A percentile compares a stretch with the other conserved stretches of the same genome.
Conservation (phyloP, 2,113 vertebrate genomes). For the Odontophorus gujanensis region DNA sequence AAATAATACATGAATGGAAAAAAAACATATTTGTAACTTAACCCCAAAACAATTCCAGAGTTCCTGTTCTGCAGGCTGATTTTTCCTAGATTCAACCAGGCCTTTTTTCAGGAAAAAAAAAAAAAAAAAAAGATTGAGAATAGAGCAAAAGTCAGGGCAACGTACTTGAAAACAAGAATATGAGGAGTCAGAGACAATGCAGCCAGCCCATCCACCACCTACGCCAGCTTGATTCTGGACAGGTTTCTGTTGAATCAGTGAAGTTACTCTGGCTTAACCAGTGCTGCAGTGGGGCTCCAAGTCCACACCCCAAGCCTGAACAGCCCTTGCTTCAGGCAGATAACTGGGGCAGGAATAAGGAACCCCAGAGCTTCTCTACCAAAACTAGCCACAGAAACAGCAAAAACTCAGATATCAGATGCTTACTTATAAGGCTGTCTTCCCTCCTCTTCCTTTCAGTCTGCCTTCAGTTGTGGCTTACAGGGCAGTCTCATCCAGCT, state of each 20-base stretch:
- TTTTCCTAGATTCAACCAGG: background rate
- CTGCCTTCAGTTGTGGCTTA: background rate
- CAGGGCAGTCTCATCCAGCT: background rate
- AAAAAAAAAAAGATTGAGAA: background rate
- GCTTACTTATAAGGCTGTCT: background rate
- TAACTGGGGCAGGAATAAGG: background rate
- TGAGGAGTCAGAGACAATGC: background rate
- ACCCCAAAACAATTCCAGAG: conserved; percentile 25
- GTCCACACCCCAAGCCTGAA: background rate
- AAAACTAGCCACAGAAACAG: background rate
- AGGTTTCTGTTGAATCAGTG: background rate
- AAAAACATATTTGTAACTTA: conserved; percentile 44
- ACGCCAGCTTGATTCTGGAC: background rate
- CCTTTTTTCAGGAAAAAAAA: background rate
- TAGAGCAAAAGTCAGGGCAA: background rate
- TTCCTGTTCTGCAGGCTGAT: background rate
- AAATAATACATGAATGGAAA: background rate
- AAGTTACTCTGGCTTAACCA: background rate
- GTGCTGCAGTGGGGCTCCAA: background rate
- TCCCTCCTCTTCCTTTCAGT: background rate
- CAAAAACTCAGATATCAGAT: background rate
- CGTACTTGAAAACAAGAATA: background rate
- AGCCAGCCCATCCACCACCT: background rate
- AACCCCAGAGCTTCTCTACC: background rate
- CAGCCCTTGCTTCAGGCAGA: background rate